Percentiles rank a stretch among this genome's conserved stretches.
These are phyloP conservation scores for Bemisia tabaci DNA, from an alignment of 1,140 invertebrate species.

Conservation along the genomic window DNA sequence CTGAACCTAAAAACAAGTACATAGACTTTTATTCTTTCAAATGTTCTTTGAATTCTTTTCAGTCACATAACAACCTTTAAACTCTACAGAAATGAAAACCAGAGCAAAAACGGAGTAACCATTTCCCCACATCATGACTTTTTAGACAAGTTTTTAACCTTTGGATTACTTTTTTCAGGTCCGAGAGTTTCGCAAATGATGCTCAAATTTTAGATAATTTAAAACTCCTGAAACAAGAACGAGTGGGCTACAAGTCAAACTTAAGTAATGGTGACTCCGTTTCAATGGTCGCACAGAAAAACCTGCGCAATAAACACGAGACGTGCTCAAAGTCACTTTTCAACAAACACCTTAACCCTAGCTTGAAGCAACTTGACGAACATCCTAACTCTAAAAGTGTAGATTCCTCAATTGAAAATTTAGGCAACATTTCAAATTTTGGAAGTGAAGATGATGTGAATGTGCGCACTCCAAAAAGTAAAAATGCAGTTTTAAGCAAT, in stretches of 20 bases:
- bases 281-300: background rate
- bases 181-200: slow-evolving; percentile 60
- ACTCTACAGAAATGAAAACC: too few species aligned
- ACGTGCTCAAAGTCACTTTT: background rate
- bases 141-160: too few species aligned
- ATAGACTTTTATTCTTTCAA: too few species aligned
- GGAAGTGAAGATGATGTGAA: background rate
- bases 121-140: too few species aligned
- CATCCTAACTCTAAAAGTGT: slow-evolving; percentile 5
- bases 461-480: background rate
- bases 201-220: slow-evolving; percentile 57
- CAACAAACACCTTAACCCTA: slow-evolving; percentile 1
- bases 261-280: slow-evolving; percentile 1
- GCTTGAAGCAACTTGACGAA: slow-evolving; percentile 6
- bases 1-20: too few species aligned
- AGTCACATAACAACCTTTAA: too few species aligned
- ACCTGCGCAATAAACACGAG: background rate
- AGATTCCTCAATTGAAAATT: slow-evolving; percentile 9
- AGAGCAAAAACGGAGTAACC: too few species aligned
- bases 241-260: background rate
- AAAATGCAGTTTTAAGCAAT: background rate
- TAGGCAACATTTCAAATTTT: background rate
- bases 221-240: slow-evolving; percentile 25
- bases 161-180: slow-evolving; percentile 32
- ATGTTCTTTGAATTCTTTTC: too few species aligned